phyloP scores from a whole-genome alignment of 2,113 vertebrate genomes.

The Ptyas mucosa region DNA sequence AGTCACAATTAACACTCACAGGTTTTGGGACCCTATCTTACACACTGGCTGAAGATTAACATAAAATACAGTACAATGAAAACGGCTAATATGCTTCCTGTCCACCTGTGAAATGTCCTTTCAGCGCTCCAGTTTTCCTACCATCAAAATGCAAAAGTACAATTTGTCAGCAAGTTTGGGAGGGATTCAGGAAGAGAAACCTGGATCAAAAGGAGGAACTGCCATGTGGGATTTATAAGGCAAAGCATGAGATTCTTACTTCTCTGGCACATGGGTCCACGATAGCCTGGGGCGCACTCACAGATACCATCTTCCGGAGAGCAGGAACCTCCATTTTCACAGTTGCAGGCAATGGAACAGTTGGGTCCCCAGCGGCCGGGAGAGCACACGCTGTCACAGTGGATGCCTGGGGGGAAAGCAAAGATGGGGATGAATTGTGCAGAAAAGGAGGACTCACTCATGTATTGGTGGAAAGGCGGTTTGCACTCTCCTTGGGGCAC shows the following conservation, averaged over 20 bases:
- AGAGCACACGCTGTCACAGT: slow-evolving; percentile 86
- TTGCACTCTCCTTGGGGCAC: not conserved
- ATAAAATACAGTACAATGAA: not conserved
- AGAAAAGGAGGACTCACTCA: not conserved
- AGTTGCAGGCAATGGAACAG: slow-evolving; percentile 94
- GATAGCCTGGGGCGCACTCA: slow-evolving; percentile 91
- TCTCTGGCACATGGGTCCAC: slow-evolving; percentile 93
- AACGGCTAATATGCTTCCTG: not conserved
- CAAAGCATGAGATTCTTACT: slow-evolving; percentile 72
- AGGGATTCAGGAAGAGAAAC: not conserved
- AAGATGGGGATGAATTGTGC: not conserved
- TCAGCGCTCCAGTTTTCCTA: not conserved
- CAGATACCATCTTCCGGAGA: slow-evolving; percentile 92
- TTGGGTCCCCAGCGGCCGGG: slow-evolving; percentile 95
- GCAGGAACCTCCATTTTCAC: slow-evolving; percentile 94
- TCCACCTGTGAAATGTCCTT: not conserved
- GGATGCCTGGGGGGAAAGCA: slow-evolving; percentile 75
- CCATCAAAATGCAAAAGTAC: not conserved
- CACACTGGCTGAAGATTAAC: not conserved
- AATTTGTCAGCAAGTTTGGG: not conserved
- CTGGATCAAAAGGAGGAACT: not conserved
- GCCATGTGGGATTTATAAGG: not conserved
- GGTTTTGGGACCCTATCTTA: not conserved
- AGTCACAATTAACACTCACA: not conserved
- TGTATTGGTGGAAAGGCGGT: not conserved